Percentiles rank a stretch among this genome's conserved stretches.
Evolutionary conservation across 2,797 vertebrate genomes (phyloP).

Genomic region (Carapus acus): DNA sequence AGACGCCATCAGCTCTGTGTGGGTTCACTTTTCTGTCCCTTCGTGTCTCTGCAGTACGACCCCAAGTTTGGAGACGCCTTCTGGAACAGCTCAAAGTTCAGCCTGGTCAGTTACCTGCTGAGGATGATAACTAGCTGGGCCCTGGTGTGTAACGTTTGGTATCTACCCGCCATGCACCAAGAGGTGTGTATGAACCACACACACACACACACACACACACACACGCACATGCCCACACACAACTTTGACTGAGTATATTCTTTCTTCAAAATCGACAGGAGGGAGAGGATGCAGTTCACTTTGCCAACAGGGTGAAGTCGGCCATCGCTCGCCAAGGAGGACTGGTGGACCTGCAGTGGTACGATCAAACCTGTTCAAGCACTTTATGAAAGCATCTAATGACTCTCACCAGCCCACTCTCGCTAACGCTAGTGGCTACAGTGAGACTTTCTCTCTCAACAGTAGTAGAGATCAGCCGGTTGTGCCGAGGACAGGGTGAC

Average conservation of each 20-base stretch:
- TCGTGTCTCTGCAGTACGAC: conserved; percentile 77
- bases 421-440: too few species aligned
- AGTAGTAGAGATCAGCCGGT: too few species aligned
- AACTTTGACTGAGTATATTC: conserved; percentile 3
- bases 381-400: background rate
- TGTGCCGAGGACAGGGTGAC: too few species aligned
- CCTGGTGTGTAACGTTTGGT: conserved; percentile 94
- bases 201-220: conserved; percentile 2
- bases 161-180: conserved; percentile 88
- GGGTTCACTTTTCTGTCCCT: background rate
- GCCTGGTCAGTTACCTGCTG: conserved; percentile 89
- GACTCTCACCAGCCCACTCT: too few species aligned
- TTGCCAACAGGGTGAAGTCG: conserved; percentile 94
- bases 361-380: conserved; percentile 29
- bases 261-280: conserved; percentile 67
- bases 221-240: conserved; percentile 4
- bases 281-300: conserved; percentile 89
- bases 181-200: conserved; percentile 70
- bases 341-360: conserved; percentile 91
- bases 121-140: conserved; percentile 99
- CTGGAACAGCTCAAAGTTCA: conserved; percentile 97
- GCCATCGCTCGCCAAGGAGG: conserved; percentile 90
- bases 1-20: background rate
- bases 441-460: too few species aligned
- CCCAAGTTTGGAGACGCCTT: conserved; percentile 96